These are phyloP conservation scores for Archips xylosteana DNA, from an alignment of 2,888 invertebrate species.

Conservation along the genomic window DNA sequence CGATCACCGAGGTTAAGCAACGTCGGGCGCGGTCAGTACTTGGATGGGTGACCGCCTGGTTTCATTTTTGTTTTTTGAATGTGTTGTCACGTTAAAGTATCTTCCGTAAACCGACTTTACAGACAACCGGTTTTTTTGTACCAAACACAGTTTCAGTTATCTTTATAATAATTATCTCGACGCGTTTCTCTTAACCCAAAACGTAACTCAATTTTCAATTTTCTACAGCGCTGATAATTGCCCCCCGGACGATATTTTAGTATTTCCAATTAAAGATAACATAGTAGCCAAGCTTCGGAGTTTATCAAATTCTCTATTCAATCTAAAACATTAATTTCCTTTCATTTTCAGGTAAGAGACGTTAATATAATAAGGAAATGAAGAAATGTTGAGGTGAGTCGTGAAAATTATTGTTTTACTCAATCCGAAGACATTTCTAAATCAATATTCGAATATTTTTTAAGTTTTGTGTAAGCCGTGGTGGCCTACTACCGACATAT, in stretches of 20 bases:
- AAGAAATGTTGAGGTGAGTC: slow-evolving; percentile 10
- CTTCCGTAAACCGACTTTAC: too few relatives aligned
- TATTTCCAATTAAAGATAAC: slow-evolving; percentile 42
- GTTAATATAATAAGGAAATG: neutral
- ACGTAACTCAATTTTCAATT: slow-evolving; percentile 14
- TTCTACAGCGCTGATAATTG: slow-evolving; percentile 44
- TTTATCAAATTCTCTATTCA: slow-evolving; percentile 28
- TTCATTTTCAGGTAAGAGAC: slow-evolving; percentile 35
- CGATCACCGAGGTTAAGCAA: too few relatives aligned
- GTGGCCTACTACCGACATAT: too few relatives aligned
- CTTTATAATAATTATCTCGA: slow-evolving; percentile 24
- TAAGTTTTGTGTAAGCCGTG: too few relatives aligned
- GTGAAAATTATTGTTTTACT: neutral
- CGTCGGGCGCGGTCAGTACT: too few relatives aligned
- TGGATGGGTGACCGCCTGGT: too few relatives aligned
- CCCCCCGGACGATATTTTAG: slow-evolving; percentile 47
- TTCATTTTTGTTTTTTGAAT: too few relatives aligned
- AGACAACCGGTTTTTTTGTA: too few relatives aligned
- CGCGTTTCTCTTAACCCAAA: slow-evolving; percentile 27
- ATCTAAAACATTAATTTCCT: slow-evolving; percentile 20
- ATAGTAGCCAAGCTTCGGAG: slow-evolving; percentile 22
- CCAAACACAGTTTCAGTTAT: too few relatives aligned
- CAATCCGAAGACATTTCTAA: too few relatives aligned
- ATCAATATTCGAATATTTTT: too few relatives aligned
- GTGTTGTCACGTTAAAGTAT: too few relatives aligned